Conservation (phyloP, 2,888 invertebrate genomes). For the Lithophane socia region DNA sequence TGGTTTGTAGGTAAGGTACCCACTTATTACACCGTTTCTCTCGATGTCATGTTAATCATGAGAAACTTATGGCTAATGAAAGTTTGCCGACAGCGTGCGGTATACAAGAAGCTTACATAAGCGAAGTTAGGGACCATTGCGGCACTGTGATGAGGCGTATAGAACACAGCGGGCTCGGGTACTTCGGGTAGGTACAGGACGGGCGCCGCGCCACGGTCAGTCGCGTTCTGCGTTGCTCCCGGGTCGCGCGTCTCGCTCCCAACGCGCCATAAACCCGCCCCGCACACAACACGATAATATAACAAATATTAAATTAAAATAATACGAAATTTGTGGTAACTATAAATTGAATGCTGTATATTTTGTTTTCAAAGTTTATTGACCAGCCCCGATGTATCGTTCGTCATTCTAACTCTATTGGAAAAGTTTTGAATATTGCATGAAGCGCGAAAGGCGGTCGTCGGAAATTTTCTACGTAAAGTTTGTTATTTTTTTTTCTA, state of each 20-base stretch:
- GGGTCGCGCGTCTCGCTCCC: conserved; percentile 76
- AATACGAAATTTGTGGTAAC: conserved; percentile 59
- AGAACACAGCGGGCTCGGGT: conserved; percentile 23
- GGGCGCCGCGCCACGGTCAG: conserved; percentile 74
- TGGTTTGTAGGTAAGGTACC: background rate
- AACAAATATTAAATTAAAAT: conserved; percentile 37
- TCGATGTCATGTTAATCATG: conserved; percentile 27
- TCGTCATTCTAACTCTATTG: conserved; percentile 34
- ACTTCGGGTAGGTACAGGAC: conserved; percentile 17
- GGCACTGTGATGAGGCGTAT: conserved; percentile 54
- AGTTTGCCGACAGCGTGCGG: conserved; percentile 51
- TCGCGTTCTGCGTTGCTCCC: conserved; percentile 79
- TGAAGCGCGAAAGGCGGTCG: conserved; percentile 73
- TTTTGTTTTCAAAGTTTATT: conserved; percentile 6
- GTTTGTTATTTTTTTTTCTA: conserved; percentile 61
- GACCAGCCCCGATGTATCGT: conserved; percentile 3
- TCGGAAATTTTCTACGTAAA: conserved; percentile 64
- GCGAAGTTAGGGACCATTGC: conserved; percentile 55
- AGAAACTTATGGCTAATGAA: conserved; percentile 41
- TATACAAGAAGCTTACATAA: conserved; percentile 67
- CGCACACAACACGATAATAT: conserved; percentile 43
- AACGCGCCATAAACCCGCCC: conserved; percentile 56
- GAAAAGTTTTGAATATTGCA: conserved; percentile 80
- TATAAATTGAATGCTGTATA: conserved; percentile 12
- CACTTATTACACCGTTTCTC: background rate